Base-by-base conservation (phyloP, 2,113 vertebrate genomes). In the Grantiella picta region DNA sequence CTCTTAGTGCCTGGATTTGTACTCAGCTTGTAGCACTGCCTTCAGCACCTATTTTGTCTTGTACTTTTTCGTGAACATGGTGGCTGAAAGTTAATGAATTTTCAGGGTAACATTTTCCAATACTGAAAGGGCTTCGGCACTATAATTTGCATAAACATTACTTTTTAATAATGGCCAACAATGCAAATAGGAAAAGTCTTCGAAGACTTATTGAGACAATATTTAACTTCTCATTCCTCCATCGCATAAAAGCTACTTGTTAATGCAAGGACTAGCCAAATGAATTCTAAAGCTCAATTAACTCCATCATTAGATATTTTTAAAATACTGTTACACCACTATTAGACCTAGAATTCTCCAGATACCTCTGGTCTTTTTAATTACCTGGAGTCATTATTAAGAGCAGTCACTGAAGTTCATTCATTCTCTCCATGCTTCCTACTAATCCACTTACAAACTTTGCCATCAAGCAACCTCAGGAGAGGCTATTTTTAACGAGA, bases 401-500 rank as follows among this genome's bases (percentile, higher is more conserved):
- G 87, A 75, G 27, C 70, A 95, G 80, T 87, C 47, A 71, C 65
- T 89, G 64, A 63, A 95, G 83, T 96, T 97, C 77, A 86, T 86
- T 92, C 85, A 78, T 70, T 94, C 76, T 83, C 92, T 88, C 89
- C 56, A 49, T 72, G 57, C 57, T 72, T 97, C 77, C 47, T 84
- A 63, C 90, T 94, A 94, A 95, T 97, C 82, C 85, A 82, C 82
- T 85, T 89, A 92, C 72, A 72, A 94, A 80, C 36, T 94, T 83
- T 90, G 25, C 31, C 29, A 78, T 44, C 0, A 4, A 88, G 59
- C 85, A 92, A 25, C 47, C 75, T 76, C 95, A 76, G 69, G 89
- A 94, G 85, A 95, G 47, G 59, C 60, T 77, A 61, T 94, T 90
- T 94, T 95, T 96, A 94, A 94, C 88, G 82, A 94, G 38, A 79